Base-by-base conservation (phyloP, 2,888 invertebrate species). In the Pomacea canaliculata region DNA sequence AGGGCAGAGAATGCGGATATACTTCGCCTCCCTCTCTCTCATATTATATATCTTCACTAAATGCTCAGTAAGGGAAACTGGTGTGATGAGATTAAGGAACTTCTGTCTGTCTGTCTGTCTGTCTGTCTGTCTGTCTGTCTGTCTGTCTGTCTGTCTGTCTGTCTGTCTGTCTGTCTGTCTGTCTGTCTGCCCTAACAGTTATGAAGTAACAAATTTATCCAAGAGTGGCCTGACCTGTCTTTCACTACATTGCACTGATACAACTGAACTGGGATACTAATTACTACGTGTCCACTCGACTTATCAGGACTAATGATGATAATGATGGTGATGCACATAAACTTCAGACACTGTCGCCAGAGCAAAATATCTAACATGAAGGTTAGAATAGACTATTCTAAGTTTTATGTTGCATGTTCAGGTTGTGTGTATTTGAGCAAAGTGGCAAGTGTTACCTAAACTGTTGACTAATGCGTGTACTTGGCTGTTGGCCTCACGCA, bases 11-110 rank as follows among this genome's bases (percentile, higher is more conserved):
- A 91, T 93, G 63, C 88, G 92, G 13, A 87, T 92, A 9, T 92
- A 92, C 83, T 89, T 93, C 69, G 92, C 92, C 18, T 85, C 91
- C 49, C 85, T 93, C 4, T 91, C 92, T 8, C 88, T 93, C 8
- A 84, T 92, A 9, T 87, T 93, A 12, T 93, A 92, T 83, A 91
- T 93, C 37, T 92, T 93, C 85, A 92, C 92, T 16, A 93, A 93
- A 85, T 92, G 92, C 74, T 92, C 92, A 59, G 92, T 92, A 86
- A 90, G 90, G 85, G 66, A 7, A 13, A 27, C 49, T 23, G 23
- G 56, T 56, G 62, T 16, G 70, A 19, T 70, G 70, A 10, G 8
- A 9, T 13, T 0, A 56, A 56, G 37, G 37, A 37, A 37, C 5
- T 3, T 3, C 37, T 37, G 37, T 3, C 37, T 37, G 37, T 3